Evolutionary conservation across 2,797 vertebrate species (phyloP), one percentile per base, ranked within the genome.

Genomic region (Anniella stebbinsi): DNA sequence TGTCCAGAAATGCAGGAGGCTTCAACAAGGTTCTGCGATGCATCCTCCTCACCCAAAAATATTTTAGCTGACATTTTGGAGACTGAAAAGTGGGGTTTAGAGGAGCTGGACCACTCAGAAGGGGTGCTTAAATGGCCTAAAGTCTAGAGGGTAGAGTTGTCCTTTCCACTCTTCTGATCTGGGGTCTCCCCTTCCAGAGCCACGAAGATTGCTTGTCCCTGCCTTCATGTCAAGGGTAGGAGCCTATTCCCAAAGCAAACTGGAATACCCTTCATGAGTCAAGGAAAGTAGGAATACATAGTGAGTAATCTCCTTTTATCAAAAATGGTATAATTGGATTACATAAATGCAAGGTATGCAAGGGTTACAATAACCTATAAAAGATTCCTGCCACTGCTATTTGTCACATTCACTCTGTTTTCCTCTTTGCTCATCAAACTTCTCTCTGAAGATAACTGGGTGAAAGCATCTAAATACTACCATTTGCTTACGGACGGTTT

Each of bases 361-460:
- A 82, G 30, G 21, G 63, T 88, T 88, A 28, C 18, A 63, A 63
- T 38, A 69, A 70, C 41, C 25, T 80, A 57, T 18, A 45, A 75
- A 75, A 72, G 2, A 66, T 23, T 57, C 8, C 48, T 87, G 60
- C 63, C 41, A 51, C 45, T 6, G 45, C 72, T 77, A 1, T n/a
- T 76, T 88, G 70, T 48, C 81, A 77, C 60, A 54, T 77, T 84
- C 51, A 88, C 41, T 73, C 13, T 77, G 36, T 73, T 60, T 73
- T 77, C 8, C 57, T 67, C 41, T 81, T 84, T 87, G 23, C 30
- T 86, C n/a, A 78, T 60, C 38, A 78, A 41, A 76, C 30, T 92
- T 88, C 80, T 90, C 83, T 90, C 82, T 80, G 92, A 93, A 93
- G 86, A 92, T 84, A 92, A 72, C 83, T 73, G 91, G 30, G 90